Evolutionary conservation across 2,888 invertebrate genomes (phyloP).

Genomic region (Parthenolecanium corni): DNA sequence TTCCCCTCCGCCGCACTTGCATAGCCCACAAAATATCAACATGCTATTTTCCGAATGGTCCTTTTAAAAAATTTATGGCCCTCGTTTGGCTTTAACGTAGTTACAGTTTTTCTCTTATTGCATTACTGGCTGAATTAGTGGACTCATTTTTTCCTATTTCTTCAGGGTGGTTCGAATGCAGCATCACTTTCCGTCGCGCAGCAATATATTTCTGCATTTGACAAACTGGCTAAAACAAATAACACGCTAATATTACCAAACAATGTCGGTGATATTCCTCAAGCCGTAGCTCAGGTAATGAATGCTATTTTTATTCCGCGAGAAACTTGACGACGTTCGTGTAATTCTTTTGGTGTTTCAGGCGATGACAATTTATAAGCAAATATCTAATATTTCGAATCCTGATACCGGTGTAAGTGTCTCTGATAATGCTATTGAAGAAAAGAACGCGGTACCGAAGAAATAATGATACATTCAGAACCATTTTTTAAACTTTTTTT

Average conservation of each 20-base stretch:
- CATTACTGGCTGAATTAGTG: no score
- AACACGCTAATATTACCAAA: constrained; percentile 91
- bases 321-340: not conserved
- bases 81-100: no score
- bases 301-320: not conserved
- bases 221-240: constrained; percentile 79
- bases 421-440: no score
- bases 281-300: constrained; percentile 64
- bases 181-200: constrained; percentile 88
- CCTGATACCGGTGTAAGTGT: no score
- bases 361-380: not conserved
- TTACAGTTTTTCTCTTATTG: not conserved
- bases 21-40: not conserved
- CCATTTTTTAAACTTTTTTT: no score
- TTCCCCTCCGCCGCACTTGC: no score
- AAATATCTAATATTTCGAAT: not conserved
- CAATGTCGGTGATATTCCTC: constrained; percentile 70
- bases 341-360: not conserved
- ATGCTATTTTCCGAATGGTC: not conserved
- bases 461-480: no score
- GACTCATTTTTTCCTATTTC: constrained; percentile 32
- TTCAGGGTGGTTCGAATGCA: constrained; percentile 69
- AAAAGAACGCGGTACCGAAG: no score
- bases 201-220: constrained; percentile 89
- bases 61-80: no score